Conservation (phyloP, 1,140 invertebrate genomes). For the Dufourea novaeangliae region DNA sequence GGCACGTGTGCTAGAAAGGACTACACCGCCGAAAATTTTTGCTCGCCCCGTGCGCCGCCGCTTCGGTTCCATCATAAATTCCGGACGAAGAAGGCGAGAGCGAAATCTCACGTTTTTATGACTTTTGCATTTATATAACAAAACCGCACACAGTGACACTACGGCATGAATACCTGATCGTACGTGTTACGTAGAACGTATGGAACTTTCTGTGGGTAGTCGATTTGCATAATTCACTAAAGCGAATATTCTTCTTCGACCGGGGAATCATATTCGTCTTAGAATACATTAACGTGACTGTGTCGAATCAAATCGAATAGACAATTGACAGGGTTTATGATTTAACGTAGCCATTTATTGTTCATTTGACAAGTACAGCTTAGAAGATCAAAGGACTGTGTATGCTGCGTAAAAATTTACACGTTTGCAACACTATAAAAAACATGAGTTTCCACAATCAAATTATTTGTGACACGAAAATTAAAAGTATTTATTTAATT, state of each 20-base stretch:
- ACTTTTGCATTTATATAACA: constrained; percentile 30
- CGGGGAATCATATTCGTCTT: neutral
- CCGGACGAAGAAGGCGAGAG: neutral
- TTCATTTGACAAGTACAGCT: neutral
- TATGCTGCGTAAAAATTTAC: neutral
- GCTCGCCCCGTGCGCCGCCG: no score
- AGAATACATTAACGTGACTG: neutral
- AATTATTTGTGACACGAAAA: neutral
- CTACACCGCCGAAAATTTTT: constrained; percentile 1
- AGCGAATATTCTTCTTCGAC: neutral
- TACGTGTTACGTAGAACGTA: constrained; percentile 9
- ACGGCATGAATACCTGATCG: neutral
- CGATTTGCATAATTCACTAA: constrained; percentile 23
- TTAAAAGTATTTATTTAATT: no score
- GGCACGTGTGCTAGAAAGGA: neutral
- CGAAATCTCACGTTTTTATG: constrained; percentile 4
- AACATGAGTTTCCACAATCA: no score
- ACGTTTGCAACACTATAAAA: no score
- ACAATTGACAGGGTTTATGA: neutral
- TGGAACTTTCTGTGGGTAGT: constrained; percentile 22
- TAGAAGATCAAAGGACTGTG: neutral
- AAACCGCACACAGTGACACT: neutral
- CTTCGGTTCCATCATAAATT: constrained; percentile 13
- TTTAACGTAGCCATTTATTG: neutral
- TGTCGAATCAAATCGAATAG: neutral